Conservation (phyloP, 1,140 invertebrate genomes). For the Zaprionus ghesquierei region DNA sequence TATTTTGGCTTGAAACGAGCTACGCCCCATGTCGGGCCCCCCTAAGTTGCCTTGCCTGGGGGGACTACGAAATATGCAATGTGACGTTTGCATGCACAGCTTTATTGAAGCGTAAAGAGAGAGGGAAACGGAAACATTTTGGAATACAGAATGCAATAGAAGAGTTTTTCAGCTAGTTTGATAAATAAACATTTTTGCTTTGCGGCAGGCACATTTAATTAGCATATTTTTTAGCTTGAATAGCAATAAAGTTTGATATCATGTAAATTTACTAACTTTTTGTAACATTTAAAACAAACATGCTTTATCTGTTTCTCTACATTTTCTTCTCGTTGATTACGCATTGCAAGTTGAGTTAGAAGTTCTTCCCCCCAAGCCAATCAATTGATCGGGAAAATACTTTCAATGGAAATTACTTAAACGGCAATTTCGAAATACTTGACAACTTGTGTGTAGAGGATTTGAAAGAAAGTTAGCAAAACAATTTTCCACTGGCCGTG, state of each 20-base stretch:
- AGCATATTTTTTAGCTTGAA: background rate
- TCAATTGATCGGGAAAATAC: background rate
- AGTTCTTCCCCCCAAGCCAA: background rate
- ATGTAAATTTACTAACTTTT: background rate
- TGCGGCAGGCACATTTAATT: background rate
- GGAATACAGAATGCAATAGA: background rate
- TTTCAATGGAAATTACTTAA: conserved; percentile 13
- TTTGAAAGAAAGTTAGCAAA: background rate
- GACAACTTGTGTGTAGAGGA: conserved; percentile 10
- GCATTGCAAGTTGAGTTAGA: background rate
- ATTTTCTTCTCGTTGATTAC: too few relatives aligned
- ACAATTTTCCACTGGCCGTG: background rate
- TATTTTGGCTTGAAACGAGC: conserved; percentile 43
- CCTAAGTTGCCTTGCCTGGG: background rate
- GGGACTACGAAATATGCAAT: background rate
- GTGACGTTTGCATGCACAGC: conserved; percentile 17
- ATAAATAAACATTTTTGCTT: conserved; percentile 8
- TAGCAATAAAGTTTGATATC: too few relatives aligned
- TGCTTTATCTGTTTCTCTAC: too few relatives aligned
- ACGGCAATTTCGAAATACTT: background rate
- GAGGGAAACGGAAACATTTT: background rate
- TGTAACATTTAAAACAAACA: background rate
- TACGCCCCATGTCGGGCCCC: background rate
- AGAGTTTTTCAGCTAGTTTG: background rate
- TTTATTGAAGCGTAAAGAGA: background rate